Base-by-base conservation (phyloP, 2,888 invertebrate genomes). In the Stenichneumon culpator region DNA sequence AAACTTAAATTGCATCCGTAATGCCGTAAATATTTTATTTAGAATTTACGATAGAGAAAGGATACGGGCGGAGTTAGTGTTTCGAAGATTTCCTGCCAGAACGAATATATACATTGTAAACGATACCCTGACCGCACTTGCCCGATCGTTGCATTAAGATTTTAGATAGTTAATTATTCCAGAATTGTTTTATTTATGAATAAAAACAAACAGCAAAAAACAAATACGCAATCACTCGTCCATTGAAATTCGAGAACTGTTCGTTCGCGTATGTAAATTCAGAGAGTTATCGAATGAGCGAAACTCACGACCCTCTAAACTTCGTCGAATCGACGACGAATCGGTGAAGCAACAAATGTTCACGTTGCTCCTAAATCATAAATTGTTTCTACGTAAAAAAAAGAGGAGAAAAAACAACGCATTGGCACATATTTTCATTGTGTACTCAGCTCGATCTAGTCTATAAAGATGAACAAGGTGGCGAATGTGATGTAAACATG, bases 371-470 rank as follows among this genome's bases (percentile, higher is more conserved):
- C 44, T 36, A 72, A 70, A 63, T 77, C 36, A 52, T 39, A 25
- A 67, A 39, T 75, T 54, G 14, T 16, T 78, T 79, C 68, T 81
- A 36, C 82, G 67, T 54, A 67, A 63, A 75, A 68, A 60, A 54
- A 47, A 78, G 50, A 44, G 69, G 5, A 60, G 74, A 80, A 63
- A 11, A 39, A 39, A 39, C 7, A 39, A 80, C 36, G 72, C 79
- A 60, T 80, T 84, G 67, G 83, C 84, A 89, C 83, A 90, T 90
- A 86, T 90, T 90, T 87, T 86, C 87, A 89, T 89, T 89, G 87
- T 90, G 89, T 91, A 89, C 91, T 91, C 90, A 90, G 89, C 90
- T 91, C 90, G 88, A 92, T 91, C 92, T 93, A 93, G 92, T 92
- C 93, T 90, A 87, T 90, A 89, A 90, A 86, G 77, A 88, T 89